Evolutionary conservation across 1,140 invertebrate species (phyloP), one percentile per base, ranked within the genome.

Genomic region (Caerostris extrusa): DNA sequence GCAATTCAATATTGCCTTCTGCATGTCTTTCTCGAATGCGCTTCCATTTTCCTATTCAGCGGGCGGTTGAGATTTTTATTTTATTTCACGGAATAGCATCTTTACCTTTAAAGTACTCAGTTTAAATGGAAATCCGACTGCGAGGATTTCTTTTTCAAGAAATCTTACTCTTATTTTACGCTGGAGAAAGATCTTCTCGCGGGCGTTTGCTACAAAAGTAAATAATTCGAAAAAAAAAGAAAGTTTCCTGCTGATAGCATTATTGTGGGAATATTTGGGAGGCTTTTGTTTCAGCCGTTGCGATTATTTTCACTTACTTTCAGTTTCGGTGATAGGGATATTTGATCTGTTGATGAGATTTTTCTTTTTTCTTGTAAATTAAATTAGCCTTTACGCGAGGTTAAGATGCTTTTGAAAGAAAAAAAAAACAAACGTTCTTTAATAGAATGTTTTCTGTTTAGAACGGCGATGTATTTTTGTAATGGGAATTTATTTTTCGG

Each of bases 21-120:
- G 53, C 60, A 34, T 92, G 58, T 92, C 90, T 92, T 83, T 53
- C 81, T 14, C 55, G 53, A 90, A 92, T 85, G 90, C 50, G 12
- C 55, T 87, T 56, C 77, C 83, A 71, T 77, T 87, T 71, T 87
- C 64, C 91, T 83, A 93, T 93, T 93, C 91, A 87, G 91, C 61
- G 53, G 77, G 82, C 81, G 60, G 82, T 69, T 55, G 7, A 60
- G 86, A 55, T 60, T 87, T 93, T 87, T 93, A 93, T 93, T 93
- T 93, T 93, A 93, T 93, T 93, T 93, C 67, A 69, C 82, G 67
- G 83, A 92, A 92, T 67, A 82, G 90, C 91, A 87, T 93, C 83
- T 93, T 93, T 93, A 93, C 81, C 91, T 93, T 93, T 93, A 93
- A 93, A 93, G 91, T 85, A 85, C 82, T 92, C 77, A 55, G 83